Base-by-base conservation (phyloP, 2,113 vertebrate genomes). In the Poeciliopsis prolifica region DNA sequence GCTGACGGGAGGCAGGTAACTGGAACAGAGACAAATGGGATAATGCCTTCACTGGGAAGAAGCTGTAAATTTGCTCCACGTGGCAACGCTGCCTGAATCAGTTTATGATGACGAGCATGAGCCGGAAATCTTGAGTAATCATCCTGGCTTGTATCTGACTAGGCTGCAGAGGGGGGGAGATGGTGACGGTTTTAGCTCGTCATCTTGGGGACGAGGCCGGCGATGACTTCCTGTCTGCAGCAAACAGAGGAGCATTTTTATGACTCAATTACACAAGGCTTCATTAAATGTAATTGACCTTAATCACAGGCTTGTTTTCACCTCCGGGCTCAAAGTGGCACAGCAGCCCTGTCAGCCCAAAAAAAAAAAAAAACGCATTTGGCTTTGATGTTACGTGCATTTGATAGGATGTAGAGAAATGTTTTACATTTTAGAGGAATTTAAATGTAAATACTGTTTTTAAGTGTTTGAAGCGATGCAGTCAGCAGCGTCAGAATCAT, bases 201-300 rank as follows among this genome's bases (percentile, higher is more conserved):
- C 44, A 28, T 80, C 63, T 80, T 70, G 74, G 81, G 84, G 87
- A 79, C 48, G 54, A 85, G 84, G 79, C 78, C 73, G 74, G 63
- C 82, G 76, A 85, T 82, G 42, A 79, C 80, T 89, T 88, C 86
- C 88, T 90, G 83, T 76, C 79, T 48, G 62, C 48, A 3, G 54
- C 75, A 81, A 85, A 88, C 80, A 85, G 76, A 86, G 74, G 69
- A 78, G 72, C 69, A 79, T 88, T 92, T 92, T 88, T 87, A 75
- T 77, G 72, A 75, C 83, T 88, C 89, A 86, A 91, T 92, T 90
- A 84, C 87, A 69, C 67, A 60, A 14, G 70, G 79, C 77, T 88
- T 88, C 87, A 92, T 92, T 93, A 90, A 90, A 90, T 78, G 88
- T 90, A 92, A 94, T 90, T 88, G 82, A 15, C 72, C 60, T 65